Percentiles rank a stretch among this genome's conserved stretches.
Evolutionary conservation across 1,140 invertebrate species (phyloP).

Genomic region (Trichogramma pretiosum): DNA sequence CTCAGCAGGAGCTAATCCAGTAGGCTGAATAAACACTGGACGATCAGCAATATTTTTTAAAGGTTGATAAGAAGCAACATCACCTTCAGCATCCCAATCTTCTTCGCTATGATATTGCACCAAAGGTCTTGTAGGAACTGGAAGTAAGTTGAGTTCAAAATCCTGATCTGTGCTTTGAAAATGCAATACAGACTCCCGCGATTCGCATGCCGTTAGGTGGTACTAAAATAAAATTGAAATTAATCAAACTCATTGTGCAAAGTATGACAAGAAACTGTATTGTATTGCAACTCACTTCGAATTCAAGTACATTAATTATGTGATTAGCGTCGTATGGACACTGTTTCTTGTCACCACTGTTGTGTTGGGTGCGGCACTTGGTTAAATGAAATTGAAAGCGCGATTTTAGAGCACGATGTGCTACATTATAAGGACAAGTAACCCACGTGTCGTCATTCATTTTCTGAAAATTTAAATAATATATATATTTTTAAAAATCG

Average conservation of each 20-base stretch:
- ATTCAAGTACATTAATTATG: not conserved
- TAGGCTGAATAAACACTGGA: not conserved
- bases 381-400: conserved; percentile 5
- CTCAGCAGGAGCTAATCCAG: not conserved
- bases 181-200: not conserved
- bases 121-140: too few relatives aligned
- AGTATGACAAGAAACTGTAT: not conserved
- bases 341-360: not conserved
- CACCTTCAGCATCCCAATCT: conserved; percentile 3
- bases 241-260: not conserved
- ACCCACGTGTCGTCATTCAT: conserved; percentile 9
- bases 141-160: too few relatives aligned
- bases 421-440: conserved; percentile 5
- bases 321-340: conserved; percentile 14
- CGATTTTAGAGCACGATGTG: conserved; percentile 1
- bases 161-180: not conserved
- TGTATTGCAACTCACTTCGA: conserved; percentile 4
- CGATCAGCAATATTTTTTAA: not conserved
- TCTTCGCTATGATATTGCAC: not conserved
- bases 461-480: too few relatives aligned
- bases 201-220: conserved; percentile 5
- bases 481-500: too few relatives aligned
- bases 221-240: not conserved
- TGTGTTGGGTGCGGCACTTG: not conserved
- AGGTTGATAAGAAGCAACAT: conserved; percentile 8